These are phyloP conservation scores for Sarcophaga carnaria DNA, from an alignment of 2,888 invertebrate species.

Conservation along the genomic window DNA sequence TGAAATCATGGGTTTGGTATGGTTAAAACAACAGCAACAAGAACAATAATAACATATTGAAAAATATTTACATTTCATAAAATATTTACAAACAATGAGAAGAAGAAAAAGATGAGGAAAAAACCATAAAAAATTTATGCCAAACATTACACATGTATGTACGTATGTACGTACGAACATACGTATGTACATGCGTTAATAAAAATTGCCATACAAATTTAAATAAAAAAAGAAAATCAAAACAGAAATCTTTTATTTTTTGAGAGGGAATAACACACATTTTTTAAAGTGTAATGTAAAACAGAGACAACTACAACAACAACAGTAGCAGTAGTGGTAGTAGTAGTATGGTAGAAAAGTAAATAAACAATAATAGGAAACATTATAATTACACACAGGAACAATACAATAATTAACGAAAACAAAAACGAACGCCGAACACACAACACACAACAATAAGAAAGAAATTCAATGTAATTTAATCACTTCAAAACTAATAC, in stretches of 20 bases:
- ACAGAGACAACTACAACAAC: neutral
- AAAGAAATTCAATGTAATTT: conserved; percentile 63
- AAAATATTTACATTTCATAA: conserved; percentile 52
- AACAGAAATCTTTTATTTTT: neutral
- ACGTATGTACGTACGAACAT: no score
- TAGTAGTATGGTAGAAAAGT: neutral
- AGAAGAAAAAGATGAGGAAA: neutral
- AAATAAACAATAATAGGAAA: neutral
- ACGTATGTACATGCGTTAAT: no score
- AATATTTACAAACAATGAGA: conserved; percentile 43
- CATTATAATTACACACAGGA: neutral
- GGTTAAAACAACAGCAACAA: conserved; percentile 3
- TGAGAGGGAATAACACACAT: neutral
- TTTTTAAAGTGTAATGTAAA: neutral
- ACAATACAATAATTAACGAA: neutral
- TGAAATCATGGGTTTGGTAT: conserved; percentile 53
- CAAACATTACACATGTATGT: conserved; percentile 25
- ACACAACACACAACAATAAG: neutral
- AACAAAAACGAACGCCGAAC: neutral
- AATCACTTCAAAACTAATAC: conserved; percentile 60
- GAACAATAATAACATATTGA: conserved; percentile 18
- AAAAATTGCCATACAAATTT: conserved; percentile 36
- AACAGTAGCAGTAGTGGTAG: no score
- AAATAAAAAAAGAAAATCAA: conserved; percentile 7
- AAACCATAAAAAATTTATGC: conserved; percentile 34